A percentile compares a stretch with the other conserved stretches of the same genome.
Conservation (phyloP, 2,888 invertebrate genomes). For the Oscheius sp. region DNA sequence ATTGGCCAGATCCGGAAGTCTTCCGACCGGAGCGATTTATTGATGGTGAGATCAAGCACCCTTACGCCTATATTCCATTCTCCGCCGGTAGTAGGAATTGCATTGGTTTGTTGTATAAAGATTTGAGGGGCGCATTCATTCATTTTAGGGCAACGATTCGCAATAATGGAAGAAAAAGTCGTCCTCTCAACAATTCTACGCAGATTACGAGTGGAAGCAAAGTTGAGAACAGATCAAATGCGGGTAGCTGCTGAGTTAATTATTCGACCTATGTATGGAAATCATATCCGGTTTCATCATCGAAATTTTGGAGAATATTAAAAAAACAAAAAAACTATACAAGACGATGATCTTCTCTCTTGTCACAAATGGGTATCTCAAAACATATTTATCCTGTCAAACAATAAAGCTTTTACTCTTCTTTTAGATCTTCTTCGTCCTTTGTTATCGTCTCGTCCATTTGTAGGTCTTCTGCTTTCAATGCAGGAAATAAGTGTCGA, state of each 20-base stretch:
- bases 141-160: slow-evolving; percentile 69
- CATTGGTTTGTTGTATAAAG: slow-evolving; percentile 73
- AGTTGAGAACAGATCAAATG: slow-evolving; percentile 70
- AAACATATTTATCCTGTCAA: not conserved
- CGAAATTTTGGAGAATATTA: slow-evolving; percentile 51
- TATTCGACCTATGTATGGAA: slow-evolving; percentile 72
- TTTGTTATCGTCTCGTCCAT: too few species aligned
- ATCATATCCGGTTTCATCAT: slow-evolving; percentile 53
- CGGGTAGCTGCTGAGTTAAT: slow-evolving; percentile 71
- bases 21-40: slow-evolving; percentile 76
- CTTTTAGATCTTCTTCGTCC: not conserved
- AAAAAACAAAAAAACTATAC: not conserved
- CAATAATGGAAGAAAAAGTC: slow-evolving; percentile 73
- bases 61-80: slow-evolving; percentile 76
- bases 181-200: slow-evolving; percentile 66
- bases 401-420: not conserved
- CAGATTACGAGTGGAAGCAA: slow-evolving; percentile 63
- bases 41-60: slow-evolving; percentile 73
- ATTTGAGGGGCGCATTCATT: not conserved
- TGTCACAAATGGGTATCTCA: slow-evolving; percentile 17
- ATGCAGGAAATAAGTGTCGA: too few species aligned
- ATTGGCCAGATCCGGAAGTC: slow-evolving; percentile 59
- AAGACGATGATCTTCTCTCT: slow-evolving; percentile 13
- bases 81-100: slow-evolving; percentile 76
- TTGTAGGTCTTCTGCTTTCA: too few species aligned